These are phyloP conservation scores for Apogon talboti DNA, from an alignment of 2,797 vertebrate genomes.

Conservation along the genomic window DNA sequence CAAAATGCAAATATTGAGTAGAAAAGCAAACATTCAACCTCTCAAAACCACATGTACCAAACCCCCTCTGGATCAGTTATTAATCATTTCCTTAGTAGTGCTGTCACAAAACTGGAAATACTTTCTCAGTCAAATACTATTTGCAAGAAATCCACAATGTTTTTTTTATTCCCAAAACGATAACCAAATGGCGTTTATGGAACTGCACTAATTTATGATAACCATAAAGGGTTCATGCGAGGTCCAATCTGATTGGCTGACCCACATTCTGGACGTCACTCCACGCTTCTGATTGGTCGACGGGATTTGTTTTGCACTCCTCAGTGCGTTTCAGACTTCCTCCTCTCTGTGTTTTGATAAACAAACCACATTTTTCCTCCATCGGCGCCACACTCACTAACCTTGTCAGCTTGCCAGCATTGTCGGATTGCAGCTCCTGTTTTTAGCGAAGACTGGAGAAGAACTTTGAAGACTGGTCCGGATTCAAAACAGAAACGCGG, in stretches of 20 bases:
- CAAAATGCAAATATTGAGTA: neutral
- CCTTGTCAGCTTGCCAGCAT: constrained; percentile 27
- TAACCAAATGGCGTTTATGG: constrained; percentile 20
- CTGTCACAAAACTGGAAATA: neutral
- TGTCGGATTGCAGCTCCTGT: constrained; percentile 8
- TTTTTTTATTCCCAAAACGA: constrained; percentile 5
- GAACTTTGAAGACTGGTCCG: neutral
- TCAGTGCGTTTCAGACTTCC: constrained; percentile 70
- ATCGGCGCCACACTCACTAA: constrained; percentile 27
- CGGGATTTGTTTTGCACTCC: constrained; percentile 76
- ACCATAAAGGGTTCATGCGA: constrained; percentile 57
- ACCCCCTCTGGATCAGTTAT: neutral
- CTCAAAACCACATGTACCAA: constrained; percentile 14
- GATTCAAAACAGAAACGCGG: constrained; percentile 38
- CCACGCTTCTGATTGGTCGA: constrained; percentile 71
- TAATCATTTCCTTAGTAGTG: neutral
- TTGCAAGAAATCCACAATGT: neutral
- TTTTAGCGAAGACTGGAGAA: constrained; percentile 14
- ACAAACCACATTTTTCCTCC: constrained; percentile 74
- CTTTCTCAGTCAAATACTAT: neutral
- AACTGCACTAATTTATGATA: constrained; percentile 37
- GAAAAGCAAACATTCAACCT: neutral
- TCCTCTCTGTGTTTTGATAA: constrained; percentile 79
- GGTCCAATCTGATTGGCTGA: constrained; percentile 78
- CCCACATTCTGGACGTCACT: constrained; percentile 68